These are phyloP conservation scores for Cyprinella venusta DNA, from an alignment of 2,797 vertebrate species.

Conservation along the genomic window DNA sequence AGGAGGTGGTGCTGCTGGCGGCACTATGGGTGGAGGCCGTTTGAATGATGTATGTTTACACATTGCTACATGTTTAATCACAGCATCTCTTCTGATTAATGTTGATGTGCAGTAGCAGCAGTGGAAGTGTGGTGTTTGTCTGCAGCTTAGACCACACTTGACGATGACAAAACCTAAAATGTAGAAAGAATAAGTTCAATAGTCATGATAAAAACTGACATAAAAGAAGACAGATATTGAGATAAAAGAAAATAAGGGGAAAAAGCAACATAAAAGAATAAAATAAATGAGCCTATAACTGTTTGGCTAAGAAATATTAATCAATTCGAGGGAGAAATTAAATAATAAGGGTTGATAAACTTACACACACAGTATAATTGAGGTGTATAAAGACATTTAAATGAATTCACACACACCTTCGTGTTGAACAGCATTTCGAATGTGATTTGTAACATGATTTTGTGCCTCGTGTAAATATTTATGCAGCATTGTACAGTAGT, in stretches of 20 bases:
- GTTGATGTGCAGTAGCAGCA: background rate
- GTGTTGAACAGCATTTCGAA: background rate
- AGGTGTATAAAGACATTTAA: background rate
- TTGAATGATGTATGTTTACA: background rate
- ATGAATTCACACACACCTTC: background rate
- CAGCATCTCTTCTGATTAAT: conserved; percentile 3
- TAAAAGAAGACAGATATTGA: no score
- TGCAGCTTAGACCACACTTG: conserved; percentile 51
- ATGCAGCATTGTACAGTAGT: background rate
- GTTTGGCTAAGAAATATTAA: no score
- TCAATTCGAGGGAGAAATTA: background rate
- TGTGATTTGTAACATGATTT: background rate
- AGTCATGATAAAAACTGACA: background rate
- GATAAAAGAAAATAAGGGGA: no score
- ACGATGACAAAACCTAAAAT: background rate
- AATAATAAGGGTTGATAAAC: background rate
- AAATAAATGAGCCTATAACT: no score
- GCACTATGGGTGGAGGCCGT: background rate
- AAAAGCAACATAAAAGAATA: no score
- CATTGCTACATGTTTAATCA: background rate
- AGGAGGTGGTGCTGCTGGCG: background rate
- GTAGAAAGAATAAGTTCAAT: background rate
- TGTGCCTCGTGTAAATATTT: background rate
- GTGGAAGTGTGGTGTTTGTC: conserved; percentile 23
- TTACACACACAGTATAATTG: background rate